phyloP scores from a whole-genome alignment of 2,797 vertebrate genomes.

The Natrix natrix region DNA sequence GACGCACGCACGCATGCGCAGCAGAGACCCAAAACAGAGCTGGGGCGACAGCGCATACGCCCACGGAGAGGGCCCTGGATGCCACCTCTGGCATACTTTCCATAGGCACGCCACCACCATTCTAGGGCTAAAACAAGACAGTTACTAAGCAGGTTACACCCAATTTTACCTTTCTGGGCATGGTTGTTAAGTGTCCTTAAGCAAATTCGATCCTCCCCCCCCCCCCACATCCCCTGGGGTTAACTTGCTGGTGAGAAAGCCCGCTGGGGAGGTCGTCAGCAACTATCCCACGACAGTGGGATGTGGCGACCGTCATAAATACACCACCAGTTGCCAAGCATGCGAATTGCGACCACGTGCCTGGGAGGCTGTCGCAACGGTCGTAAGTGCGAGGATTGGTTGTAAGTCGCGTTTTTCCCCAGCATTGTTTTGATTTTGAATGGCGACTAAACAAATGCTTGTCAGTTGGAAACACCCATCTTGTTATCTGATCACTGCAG shows the following conservation, averaged over 20 bases:
- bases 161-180: too few species aligned
- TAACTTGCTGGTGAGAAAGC: too few species aligned
- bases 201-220: too few species aligned
- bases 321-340: not conserved
- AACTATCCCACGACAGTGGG: rapidly evolving
- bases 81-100: too few species aligned
- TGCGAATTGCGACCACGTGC: not conserved
- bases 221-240: too few species aligned
- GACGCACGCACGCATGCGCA: too few species aligned
- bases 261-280: not conserved
- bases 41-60: too few species aligned
- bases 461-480: rapidly evolving
- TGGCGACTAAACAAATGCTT: rapidly evolving
- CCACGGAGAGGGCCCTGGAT: too few species aligned
- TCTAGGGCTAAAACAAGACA: not conserved
- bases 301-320: rapidly evolving
- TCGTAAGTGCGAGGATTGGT: not conserved
- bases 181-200: too few species aligned
- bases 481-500: not conserved
- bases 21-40: too few species aligned
- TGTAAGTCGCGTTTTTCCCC: not conserved
- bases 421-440: not conserved
- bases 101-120: too few species aligned
- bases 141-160: not conserved
- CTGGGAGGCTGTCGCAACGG: rapidly evolving